phyloP scores from a whole-genome alignment of 2,797 vertebrate genomes.

The Mormyrops boulengeri region DNA sequence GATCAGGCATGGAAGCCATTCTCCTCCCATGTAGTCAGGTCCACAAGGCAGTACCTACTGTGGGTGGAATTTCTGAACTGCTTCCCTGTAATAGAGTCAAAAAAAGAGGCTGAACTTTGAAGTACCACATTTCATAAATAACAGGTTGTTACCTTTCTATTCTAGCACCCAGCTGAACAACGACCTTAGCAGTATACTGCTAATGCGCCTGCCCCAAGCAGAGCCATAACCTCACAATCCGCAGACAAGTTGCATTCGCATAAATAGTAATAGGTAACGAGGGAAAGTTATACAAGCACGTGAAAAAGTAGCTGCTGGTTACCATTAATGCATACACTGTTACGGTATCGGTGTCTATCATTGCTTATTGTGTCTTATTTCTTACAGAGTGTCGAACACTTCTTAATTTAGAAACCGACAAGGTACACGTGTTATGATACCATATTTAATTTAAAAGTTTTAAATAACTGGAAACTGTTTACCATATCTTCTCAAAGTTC shows the following conservation, averaged over 20 bases:
- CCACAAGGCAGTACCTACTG: conserved; percentile 68
- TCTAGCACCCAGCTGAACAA: not conserved
- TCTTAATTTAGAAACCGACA: not conserved
- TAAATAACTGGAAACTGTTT: not conserved
- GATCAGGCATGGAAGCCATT: conserved; percentile 96
- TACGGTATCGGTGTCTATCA: not conserved
- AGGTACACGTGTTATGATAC: not conserved
- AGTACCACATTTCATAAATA: conserved; percentile 52
- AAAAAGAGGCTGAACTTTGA: conserved; percentile 77
- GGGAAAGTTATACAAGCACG: not conserved
- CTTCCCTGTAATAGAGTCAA: conserved; percentile 74
- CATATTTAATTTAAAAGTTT: not conserved
- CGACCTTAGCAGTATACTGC: not conserved
- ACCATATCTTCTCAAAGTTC: not conserved
- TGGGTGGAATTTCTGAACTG: conserved; percentile 68
- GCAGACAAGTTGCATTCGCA: not conserved
- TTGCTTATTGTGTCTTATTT: not conserved
- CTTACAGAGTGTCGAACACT: not conserved
- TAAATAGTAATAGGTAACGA: not conserved
- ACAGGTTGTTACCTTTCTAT: conserved; percentile 31
- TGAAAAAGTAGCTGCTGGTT: not conserved
- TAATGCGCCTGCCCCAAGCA: conserved; percentile 11
- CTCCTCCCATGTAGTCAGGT: conserved; percentile 71
- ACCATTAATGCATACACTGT: not conserved
- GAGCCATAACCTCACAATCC: not conserved